Evolutionary conservation across 1,140 invertebrate species (phyloP), one percentile per base, ranked within the genome.

Genomic region (Ganaspis sp.): DNA sequence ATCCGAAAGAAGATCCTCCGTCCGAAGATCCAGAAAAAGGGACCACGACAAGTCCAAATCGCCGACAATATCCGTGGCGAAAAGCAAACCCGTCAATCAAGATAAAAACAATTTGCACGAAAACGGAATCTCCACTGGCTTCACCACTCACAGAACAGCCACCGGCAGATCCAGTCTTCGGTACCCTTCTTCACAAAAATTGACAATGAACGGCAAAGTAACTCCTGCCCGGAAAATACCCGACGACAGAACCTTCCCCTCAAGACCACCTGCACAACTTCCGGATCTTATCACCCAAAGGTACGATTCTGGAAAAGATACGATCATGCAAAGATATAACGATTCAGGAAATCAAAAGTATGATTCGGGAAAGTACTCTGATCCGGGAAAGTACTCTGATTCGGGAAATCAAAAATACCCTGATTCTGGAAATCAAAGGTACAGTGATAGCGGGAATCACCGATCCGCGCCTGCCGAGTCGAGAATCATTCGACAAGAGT

Each of bases 161-260:
- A 72, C 85, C 83, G 2, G 90, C 86, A 85, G 90, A 40, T 91
- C 90, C n/a, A 92, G 89, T 77, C 72, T 91, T 64, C 85, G 90
- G 82, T 91, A 90, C 78, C 86, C 91, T 4, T 86, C 90, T 0
- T 85, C 90, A 1, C 91, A 92, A 71, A 92, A 92, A 76, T 83
- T 92, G 0, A 83, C 91, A 69, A 83, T 93, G 5, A 93, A 93
- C 79, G 92, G 92, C 3, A 91, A n/a, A n/a, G n/a, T n/a, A n/a
- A n/a, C n/a, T n/a, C n/a, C n/a, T n/a, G n/a, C n/a, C n/a, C n/a
- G 91, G 8, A 82, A 85, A 79, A 81, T 84, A 54, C 74, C 81
- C 23, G 89, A 86, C 26, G 85, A 87, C 1, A 81, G 77, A 75
- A 78, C 9, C 15, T 17, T 49, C 17, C 15, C 45, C 9, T 53